phyloP scores from a whole-genome alignment of 92 coral and sea anemone genomes.

The Palythoa grandiflora region DNA sequence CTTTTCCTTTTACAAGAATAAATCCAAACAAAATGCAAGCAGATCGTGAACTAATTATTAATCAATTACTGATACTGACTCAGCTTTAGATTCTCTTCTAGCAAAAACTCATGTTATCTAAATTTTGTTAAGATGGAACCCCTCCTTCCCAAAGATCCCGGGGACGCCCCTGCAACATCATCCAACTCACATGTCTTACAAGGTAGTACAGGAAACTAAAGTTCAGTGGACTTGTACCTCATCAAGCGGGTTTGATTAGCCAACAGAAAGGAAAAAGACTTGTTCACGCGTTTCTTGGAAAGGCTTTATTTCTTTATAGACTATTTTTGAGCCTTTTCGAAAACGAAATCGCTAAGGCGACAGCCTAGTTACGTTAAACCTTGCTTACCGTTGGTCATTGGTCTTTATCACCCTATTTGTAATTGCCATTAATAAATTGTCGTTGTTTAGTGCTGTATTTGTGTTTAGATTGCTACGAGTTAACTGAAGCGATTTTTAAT shows the following conservation, averaged over 20 bases:
- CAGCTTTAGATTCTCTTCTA: no score
- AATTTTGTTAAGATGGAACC: no score
- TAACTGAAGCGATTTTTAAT: background rate
- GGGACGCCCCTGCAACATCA: constrained; percentile 8
- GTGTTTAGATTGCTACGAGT: background rate
- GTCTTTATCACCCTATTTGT: background rate
- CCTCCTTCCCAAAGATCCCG: background rate
- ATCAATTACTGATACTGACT: no score
- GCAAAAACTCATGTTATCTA: no score
- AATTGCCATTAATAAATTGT: background rate
- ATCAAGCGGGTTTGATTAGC: background rate
- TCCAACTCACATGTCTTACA: background rate
- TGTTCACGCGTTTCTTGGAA: constrained; percentile 10
- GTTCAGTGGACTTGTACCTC: constrained; percentile 12
- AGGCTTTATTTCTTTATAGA: constrained; percentile 1
- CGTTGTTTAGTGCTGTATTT: constrained; percentile 16
- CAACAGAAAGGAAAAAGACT: background rate
- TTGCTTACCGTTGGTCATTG: constrained; percentile 3
- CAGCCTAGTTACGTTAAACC: constrained; percentile 6
- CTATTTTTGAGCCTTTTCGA: constrained; percentile 4
- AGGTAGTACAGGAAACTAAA: background rate
- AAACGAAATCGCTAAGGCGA: background rate
- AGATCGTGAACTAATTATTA: no score
- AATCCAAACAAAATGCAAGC: no score
- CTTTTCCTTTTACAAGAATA: no score